These are phyloP conservation scores for Hypomesus transpacificus DNA, from an alignment of 2,113 vertebrate genomes.

Conservation along the genomic window DNA sequence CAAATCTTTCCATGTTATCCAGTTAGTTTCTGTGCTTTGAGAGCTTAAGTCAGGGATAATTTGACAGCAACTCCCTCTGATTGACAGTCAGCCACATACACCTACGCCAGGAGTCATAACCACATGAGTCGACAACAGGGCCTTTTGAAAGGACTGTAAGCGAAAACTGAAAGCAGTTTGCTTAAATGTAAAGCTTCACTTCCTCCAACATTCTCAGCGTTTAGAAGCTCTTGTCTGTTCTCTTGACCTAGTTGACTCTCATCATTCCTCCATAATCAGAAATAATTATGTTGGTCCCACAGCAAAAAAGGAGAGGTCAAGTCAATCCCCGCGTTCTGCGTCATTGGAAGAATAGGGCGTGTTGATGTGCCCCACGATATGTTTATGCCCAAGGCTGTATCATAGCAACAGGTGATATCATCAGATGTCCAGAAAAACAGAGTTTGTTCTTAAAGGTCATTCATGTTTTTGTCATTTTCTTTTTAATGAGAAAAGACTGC, in stretches of 20 bases:
- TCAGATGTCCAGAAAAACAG: conserved; percentile 34
- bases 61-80: conserved; percentile 16
- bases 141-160: too few species aligned
- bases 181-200: too few species aligned
- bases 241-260: too few species aligned
- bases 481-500: conserved; percentile 18
- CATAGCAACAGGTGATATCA: conserved; percentile 45
- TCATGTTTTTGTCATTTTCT: conserved; percentile 26
- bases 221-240: too few species aligned
- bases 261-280: too few species aligned
- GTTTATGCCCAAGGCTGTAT: conserved; percentile 42
- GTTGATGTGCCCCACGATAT: conserved; percentile 40
- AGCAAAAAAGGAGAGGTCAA: conserved; percentile 46
- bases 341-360: conserved; percentile 33
- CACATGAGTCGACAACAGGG: conserved; percentile 33
- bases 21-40: background rate
- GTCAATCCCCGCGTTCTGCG: conserved; percentile 27
- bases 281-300: background rate
- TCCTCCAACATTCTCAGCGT: too few species aligned
- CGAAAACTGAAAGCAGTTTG: too few species aligned
- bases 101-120: conserved; percentile 41
- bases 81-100: conserved; percentile 16
- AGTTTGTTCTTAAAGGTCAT: conserved; percentile 4
- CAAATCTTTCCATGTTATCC: too few species aligned
- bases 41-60: conserved; percentile 15